phyloP scores from a whole-genome alignment of 2,113 vertebrate species.

The Hyperopisus bebe region DNA sequence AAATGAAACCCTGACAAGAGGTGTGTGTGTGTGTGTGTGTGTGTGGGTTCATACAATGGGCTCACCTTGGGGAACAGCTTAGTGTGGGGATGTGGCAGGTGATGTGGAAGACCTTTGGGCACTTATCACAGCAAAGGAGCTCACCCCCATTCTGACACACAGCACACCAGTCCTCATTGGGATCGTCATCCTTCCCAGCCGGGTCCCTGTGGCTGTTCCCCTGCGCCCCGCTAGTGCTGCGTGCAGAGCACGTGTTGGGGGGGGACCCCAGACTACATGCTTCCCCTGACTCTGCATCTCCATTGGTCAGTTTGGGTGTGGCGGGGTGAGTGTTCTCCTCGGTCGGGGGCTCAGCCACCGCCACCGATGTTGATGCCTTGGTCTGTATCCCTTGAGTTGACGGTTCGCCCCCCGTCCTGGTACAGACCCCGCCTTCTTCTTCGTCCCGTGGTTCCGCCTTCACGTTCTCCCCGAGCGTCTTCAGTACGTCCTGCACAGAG shows the following conservation, averaged over 20 bases:
- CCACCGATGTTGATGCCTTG: neutral
- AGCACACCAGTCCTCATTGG: slow-evolving; percentile 98
- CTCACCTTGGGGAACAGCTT: slow-evolving; percentile 79
- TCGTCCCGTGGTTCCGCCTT: slow-evolving; percentile 74
- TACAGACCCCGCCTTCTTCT: slow-evolving; percentile 58
- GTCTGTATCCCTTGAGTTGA: slow-evolving; percentile 16
- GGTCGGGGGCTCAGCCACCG: neutral
- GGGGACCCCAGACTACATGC: neutral
- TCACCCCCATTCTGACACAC: slow-evolving; percentile 96
- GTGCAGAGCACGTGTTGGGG: slow-evolving; percentile 58
- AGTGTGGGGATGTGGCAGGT: slow-evolving; percentile 92
- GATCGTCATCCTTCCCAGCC: slow-evolving; percentile 81
- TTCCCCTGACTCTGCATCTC: slow-evolving; percentile 63
- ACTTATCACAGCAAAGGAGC: slow-evolving; percentile 91
- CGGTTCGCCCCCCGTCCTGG: slow-evolving; percentile 45
- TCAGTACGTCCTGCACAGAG: slow-evolving; percentile 72
- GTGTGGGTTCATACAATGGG: neutral
- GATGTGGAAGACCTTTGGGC: slow-evolving; percentile 97
- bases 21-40: neutral
- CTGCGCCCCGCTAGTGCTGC: slow-evolving; percentile 45
- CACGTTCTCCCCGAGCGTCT: slow-evolving; percentile 73
- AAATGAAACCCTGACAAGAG: neutral
- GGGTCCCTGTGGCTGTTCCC: slow-evolving; percentile 27
- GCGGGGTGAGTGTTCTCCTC: slow-evolving; percentile 13
- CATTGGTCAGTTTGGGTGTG: slow-evolving; percentile 71